Percentiles rank a stretch among this genome's conserved stretches.
These are phyloP conservation scores for Gymnocheta viridis DNA, from an alignment of 2,888 invertebrate species.

Conservation along the genomic window DNA sequence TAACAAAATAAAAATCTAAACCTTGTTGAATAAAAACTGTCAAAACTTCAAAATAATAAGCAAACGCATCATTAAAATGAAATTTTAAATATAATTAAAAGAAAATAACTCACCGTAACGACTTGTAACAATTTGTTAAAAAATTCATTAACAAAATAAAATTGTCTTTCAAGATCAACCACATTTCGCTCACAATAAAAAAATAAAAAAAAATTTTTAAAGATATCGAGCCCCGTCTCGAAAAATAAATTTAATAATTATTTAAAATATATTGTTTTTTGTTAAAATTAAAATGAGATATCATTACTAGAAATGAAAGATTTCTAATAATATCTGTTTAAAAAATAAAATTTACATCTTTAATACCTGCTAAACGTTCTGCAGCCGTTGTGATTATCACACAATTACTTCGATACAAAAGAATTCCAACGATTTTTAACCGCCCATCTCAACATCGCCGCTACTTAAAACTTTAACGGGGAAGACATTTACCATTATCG, in stretches of 20 bases:
- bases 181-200: neutral
- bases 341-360: neutral
- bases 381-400: slow-evolving; percentile 52
- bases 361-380: slow-evolving; percentile 53
- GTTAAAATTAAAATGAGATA: slow-evolving; percentile 28
- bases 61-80: slow-evolving; percentile 38
- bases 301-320: neutral
- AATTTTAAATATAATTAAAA: neutral
- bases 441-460: neutral
- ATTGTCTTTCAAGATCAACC: slow-evolving; percentile 16
- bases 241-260: neutral
- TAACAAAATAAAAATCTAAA: slow-evolving; percentile 19
- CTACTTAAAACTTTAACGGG: neutral
- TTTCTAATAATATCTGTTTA: neutral
- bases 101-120: slow-evolving; percentile 7
- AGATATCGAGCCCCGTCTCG: too few relatives aligned
- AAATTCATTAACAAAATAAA: neutral
- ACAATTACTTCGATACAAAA: slow-evolving; percentile 40
- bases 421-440: slow-evolving; percentile 47
- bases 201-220: too few relatives aligned
- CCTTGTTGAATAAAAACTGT: slow-evolving; percentile 12
- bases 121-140: neutral
- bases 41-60: slow-evolving; percentile 12
- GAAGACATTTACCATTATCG: neutral
- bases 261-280: slow-evolving; percentile 44